Evolutionary conservation across 2,888 invertebrate species (phyloP), one percentile per base, ranked within the genome.

Genomic region (Agriopis leucophaearia): DNA sequence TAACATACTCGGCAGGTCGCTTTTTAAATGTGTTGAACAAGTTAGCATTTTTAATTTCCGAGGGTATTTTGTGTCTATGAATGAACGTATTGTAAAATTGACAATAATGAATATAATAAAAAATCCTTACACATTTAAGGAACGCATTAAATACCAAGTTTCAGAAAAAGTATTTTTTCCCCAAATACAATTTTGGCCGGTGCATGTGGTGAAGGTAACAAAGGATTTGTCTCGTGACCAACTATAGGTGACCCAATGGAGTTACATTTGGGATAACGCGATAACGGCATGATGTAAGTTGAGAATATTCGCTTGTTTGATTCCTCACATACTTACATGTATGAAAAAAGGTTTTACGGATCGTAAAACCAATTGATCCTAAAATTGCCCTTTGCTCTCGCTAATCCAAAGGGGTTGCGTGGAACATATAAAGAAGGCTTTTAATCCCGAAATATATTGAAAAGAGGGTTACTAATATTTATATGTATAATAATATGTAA

Each of bases 291-390:
- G 55, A 66, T 71, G 65, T 54, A 59, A 67, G 40, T 56, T 64
- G 66, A 69, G 57, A 60, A 74, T 71, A 79, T 78, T 74, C 74
- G 71, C 75, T 75, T 78, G 77, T 79, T 74, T 73, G 78, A 86
- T 81, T 82, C 82, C 78, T 76, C 81, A 79, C 81, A 83, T 83
- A 82, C 82, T 79, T 71, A 70, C 71, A 74, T 78, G 81, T 80
- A 81, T 79, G 78, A 80, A 85, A 81, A 85, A 87, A 84, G 84
- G 85, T 87, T 88, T 89, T 87, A 89, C 86, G 80, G 84, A 78
- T 82, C 88, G 84, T 89, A 89, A 89, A 87, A 83, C 81, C 87
- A 85, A 89, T 84, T 88, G 87, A 89, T 86, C 87, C 85, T 81
- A 78, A 82, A 85, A 88, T 89, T 86, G 86, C 82, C 81, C 79